A percentile compares a stretch with the other conserved stretches of the same genome.
Conservation (phyloP, 2,888 invertebrate species). For the Scelioninae gen. 1 region DNA sequence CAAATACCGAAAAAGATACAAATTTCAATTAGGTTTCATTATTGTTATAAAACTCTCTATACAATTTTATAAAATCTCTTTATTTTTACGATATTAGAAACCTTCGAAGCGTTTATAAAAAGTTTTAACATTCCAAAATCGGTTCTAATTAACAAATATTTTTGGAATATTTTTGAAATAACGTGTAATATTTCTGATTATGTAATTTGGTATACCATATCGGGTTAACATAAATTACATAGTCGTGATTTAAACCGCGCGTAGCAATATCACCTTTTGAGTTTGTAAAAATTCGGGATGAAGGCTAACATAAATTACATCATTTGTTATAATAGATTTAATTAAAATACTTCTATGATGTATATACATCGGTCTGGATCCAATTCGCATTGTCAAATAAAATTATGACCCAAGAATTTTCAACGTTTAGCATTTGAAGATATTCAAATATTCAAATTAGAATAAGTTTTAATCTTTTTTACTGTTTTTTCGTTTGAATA, state of each 20-base stretch:
- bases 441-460: conserved; percentile 9
- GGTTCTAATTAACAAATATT: too few relatives aligned
- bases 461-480: background rate
- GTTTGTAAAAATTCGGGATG: conserved; percentile 43
- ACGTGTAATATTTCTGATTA: conserved; percentile 46
- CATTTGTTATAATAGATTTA: conserved; percentile 60
- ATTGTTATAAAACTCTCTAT: too few relatives aligned
- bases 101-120: too few relatives aligned
- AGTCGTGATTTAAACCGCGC: conserved; percentile 50
- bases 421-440: background rate
- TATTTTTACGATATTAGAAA: too few relatives aligned
- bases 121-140: too few relatives aligned
- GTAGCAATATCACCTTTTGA: conserved; percentile 40
- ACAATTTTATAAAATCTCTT: too few relatives aligned
- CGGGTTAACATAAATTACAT: conserved; percentile 61
- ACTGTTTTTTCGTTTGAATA: background rate
- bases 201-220: conserved; percentile 48
- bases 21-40: background rate
- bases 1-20: conserved; percentile 2
- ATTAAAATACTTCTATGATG: conserved; percentile 56
- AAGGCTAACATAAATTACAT: conserved; percentile 52
- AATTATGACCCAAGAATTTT: conserved; percentile 25
- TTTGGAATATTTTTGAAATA: too few relatives aligned
- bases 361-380: conserved; percentile 8
- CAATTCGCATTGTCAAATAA: conserved; percentile 27